Evolutionary conservation across 2,113 vertebrate species (phyloP), one percentile per base, ranked within the genome.

Genomic region (Girardinichthys multiradiatus): DNA sequence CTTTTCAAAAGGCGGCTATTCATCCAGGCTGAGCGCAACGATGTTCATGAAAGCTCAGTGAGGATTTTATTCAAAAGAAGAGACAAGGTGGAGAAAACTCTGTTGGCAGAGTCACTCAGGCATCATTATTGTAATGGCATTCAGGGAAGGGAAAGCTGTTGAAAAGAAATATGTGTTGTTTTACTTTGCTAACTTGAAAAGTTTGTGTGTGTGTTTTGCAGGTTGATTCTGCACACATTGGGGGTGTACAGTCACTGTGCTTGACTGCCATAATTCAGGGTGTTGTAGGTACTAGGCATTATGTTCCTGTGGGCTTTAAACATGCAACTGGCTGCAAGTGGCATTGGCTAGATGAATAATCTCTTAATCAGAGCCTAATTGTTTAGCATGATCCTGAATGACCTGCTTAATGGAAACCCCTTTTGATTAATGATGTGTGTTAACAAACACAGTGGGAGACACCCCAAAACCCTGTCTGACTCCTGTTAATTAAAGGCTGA

Each of bases 301-400:
- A 19, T 70, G 48, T 51, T 86, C 73, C 60, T 76, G 31, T 72
- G 71, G 71, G 74, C 70, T 80, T 82, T 84, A 31, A 64, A 72
- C 19, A 11, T 35, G 73, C 80, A 63, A 80, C 27, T 64, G 77
- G 85, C 80, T 86, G 76, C 60, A 62, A 17, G 79, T 81, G 70
- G 62, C 9, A 70, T 74, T 37, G 66, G 74, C 66, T 82, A 92
- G 90, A 94, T 90, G 91, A 92, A 87, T 87, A 90, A 88, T 93
- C 94, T 94, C 91, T 93, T 93, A 93, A 95, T 95, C 92, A 93
- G 89, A 80, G 86, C 70, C 66, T 94, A 94, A 94, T 94, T 93
- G 92, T 92, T 92, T 83, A 92, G 92, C 90, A 85, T 91, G 91
- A 93, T 90, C 89, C 89, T 88, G 83, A 86, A 72, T 93, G 93